Conservation (phyloP, 2,888 invertebrate genomes). For the Aradus depressus region DNA sequence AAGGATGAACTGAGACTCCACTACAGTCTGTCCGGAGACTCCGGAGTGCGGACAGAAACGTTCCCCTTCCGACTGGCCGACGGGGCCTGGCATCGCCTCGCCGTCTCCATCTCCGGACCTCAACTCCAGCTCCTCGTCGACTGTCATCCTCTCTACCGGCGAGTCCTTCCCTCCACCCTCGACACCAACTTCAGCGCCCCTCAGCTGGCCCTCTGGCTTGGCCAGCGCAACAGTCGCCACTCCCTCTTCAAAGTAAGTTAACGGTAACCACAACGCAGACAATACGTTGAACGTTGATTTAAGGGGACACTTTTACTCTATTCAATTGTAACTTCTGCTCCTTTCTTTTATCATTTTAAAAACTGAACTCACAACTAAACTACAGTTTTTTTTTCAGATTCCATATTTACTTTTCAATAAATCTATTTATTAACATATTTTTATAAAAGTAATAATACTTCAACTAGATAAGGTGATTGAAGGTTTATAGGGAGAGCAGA, state of each 20-base stretch:
- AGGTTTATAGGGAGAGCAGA: too few species aligned
- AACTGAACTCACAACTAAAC: too few species aligned
- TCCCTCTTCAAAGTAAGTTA: constrained; percentile 73
- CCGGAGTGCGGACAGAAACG: constrained; percentile 63
- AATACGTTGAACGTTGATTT: too few species aligned
- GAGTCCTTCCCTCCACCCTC: constrained; percentile 55
- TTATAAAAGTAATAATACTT: too few species aligned
- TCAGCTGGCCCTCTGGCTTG: constrained; percentile 69
- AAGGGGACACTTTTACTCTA: too few species aligned
- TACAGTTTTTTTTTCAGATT: too few species aligned
- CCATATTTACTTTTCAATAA: too few species aligned
- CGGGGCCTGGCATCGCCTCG: constrained; percentile 77
- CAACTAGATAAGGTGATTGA: too few species aligned
- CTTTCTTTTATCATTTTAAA: too few species aligned
- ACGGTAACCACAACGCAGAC: too few species aligned
- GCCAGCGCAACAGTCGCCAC: constrained; percentile 74
- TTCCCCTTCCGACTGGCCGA: constrained; percentile 81
- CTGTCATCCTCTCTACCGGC: constrained; percentile 74
- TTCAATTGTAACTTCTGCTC: too few species aligned
- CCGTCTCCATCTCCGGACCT: constrained; percentile 70
- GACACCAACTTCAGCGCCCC: constrained; percentile 65
- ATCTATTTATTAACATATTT: too few species aligned
- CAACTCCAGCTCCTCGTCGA: constrained; percentile 75
- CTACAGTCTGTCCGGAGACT: constrained; percentile 49
- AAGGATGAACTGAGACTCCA: constrained; percentile 76